Conservation (phyloP, 2,888 invertebrate genomes). For the Brachycybe producta region DNA sequence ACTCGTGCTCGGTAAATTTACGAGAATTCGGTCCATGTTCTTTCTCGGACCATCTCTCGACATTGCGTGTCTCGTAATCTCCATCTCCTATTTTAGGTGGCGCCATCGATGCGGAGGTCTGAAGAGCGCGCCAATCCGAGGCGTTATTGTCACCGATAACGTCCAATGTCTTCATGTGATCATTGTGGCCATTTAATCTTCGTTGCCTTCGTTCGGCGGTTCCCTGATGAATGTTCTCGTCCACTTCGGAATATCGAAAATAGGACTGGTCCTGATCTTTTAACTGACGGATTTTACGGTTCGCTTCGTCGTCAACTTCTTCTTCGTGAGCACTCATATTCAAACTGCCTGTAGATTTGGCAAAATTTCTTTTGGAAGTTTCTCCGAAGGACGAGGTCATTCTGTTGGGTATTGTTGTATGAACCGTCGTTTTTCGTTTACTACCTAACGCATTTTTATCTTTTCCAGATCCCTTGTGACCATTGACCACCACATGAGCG, state of each 20-base stretch:
- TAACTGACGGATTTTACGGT: too few relatives aligned
- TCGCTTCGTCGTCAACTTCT: not conserved
- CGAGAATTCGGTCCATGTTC: constrained; percentile 6
- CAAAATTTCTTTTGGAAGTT: not conserved
- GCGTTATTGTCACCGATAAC: too few relatives aligned
- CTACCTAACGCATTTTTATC: constrained; percentile 19
- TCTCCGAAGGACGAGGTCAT: not conserved
- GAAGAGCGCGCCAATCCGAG: too few relatives aligned
- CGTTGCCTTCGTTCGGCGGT: too few relatives aligned
- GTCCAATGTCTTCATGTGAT: too few relatives aligned
- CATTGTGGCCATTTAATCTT: too few relatives aligned
- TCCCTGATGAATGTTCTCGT: too few relatives aligned
- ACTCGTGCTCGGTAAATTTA: constrained; percentile 13
- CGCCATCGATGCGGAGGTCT: too few relatives aligned
- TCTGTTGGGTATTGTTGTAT: constrained; percentile 36
- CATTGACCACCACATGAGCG: constrained; percentile 50
- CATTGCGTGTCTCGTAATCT: constrained; percentile 11
- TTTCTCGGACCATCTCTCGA: constrained; percentile 16
- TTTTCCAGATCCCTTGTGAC: constrained; percentile 25
- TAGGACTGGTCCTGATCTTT: too few relatives aligned
- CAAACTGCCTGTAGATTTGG: constrained; percentile 9
- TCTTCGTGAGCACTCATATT: not conserved
- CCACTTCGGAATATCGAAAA: too few relatives aligned
- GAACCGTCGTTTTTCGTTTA: constrained; percentile 39
- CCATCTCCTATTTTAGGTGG: too few relatives aligned